These are phyloP conservation scores for Micrastur ruficollis DNA, from an alignment of 2,797 vertebrate genomes.

Conservation along the genomic window DNA sequence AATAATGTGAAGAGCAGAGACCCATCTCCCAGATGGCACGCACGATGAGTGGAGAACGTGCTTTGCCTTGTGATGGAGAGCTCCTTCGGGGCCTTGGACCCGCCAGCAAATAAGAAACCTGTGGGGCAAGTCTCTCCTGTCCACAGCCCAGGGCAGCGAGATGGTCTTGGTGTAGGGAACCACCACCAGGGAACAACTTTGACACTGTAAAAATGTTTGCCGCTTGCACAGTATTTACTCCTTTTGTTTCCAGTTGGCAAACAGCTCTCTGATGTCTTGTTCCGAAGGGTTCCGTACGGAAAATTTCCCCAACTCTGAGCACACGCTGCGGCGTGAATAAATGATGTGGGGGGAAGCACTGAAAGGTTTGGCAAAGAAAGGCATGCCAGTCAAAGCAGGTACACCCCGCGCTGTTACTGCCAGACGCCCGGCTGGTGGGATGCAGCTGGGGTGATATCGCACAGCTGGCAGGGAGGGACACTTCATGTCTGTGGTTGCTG, in stretches of 20 bases:
- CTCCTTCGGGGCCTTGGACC: neutral
- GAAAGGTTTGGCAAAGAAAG: neutral
- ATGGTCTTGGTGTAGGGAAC: rapidly evolving
- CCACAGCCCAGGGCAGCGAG: neutral
- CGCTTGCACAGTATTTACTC: neutral
- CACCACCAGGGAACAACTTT: neutral
- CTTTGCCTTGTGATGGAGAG: neutral
- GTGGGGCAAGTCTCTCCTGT: neutral
- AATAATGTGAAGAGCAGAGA: constrained; percentile 27
- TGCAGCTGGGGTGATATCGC: neutral
- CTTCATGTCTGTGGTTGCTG: neutral
- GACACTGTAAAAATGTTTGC: neutral
- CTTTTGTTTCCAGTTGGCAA: neutral
- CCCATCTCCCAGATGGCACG: neutral
- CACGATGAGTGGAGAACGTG: neutral
- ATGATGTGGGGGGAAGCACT: neutral
- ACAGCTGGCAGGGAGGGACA: neutral
- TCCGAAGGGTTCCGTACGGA: neutral
- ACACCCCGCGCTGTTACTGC: rapidly evolving
- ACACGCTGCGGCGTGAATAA: neutral
- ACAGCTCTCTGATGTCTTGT: neutral
- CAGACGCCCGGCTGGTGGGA: neutral
- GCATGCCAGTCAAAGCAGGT: neutral
- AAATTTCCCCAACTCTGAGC: neutral
- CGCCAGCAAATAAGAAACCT: neutral